phyloP scores from a whole-genome alignment of 2,113 vertebrate species.

The Tenrec ecaudatus region DNA sequence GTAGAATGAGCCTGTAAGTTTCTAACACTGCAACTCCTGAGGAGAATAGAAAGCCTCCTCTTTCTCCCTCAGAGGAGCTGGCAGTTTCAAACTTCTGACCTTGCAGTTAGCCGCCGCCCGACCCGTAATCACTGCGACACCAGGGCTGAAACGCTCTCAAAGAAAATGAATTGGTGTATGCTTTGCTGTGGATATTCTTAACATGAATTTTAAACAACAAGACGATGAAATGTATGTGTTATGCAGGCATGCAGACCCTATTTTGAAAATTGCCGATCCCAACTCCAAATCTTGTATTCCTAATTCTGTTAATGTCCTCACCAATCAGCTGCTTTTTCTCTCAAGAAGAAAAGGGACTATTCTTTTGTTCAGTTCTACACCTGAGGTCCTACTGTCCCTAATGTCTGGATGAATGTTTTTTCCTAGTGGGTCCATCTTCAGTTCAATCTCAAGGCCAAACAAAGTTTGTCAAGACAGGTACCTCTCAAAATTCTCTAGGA shows the following conservation, averaged over 20 bases:
- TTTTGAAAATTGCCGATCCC: neutral
- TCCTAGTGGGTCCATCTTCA: neutral
- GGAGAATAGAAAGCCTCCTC: too few relatives aligned
- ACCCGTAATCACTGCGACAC: too few relatives aligned
- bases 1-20: too few relatives aligned
- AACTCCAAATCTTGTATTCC: conserved; percentile 21
- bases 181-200: neutral
- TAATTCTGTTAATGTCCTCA: neutral
- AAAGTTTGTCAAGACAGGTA: neutral
- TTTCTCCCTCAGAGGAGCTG: too few relatives aligned
- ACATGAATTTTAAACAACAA: neutral
- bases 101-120: too few relatives aligned
- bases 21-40: too few relatives aligned
- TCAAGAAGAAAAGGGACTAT: neutral
- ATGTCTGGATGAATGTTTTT: neutral
- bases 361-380: neutral
- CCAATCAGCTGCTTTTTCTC: neutral
- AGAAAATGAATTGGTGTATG: neutral
- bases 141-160: too few relatives aligned
- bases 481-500: neutral
- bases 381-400: neutral
- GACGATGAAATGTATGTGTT: neutral
- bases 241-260: neutral
- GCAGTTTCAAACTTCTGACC: too few relatives aligned
- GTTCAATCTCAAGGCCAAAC: neutral